Percentiles rank a stretch among this genome's conserved stretches.
Evolutionary conservation across 2,888 invertebrate species (phyloP).

Genomic region (Aphrophora alni): DNA sequence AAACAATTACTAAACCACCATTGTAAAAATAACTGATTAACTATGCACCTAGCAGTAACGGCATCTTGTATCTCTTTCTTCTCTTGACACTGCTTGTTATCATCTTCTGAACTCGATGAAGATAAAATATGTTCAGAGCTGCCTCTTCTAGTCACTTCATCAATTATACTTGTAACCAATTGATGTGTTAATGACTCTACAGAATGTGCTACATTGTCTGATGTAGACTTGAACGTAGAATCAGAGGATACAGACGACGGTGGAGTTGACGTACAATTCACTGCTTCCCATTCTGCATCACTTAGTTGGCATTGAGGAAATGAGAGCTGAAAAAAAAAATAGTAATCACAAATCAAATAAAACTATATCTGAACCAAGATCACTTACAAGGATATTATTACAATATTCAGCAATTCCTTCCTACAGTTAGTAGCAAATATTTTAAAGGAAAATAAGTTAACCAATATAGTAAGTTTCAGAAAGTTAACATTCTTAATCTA

Average conservation of each 20-base stretch:
- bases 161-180: constrained; percentile 62
- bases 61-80: constrained; percentile 12
- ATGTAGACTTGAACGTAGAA: background rate
- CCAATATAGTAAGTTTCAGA: no score
- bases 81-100: background rate
- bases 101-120: background rate
- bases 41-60: constrained; percentile 26
- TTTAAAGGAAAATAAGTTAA: no score
- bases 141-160: constrained; percentile 58
- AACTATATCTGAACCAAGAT: no score
- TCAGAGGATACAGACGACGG: background rate
- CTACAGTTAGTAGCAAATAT: no score
- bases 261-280: constrained; percentile 3
- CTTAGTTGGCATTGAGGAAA: constrained; percentile 57
- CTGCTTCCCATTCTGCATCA: constrained; percentile 55
- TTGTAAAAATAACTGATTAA: no score
- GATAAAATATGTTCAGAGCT: constrained; percentile 42
- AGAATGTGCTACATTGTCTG: constrained; percentile 11
- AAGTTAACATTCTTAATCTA: no score
- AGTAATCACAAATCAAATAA: background rate
- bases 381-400: no score
- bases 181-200: constrained; percentile 52
- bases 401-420: no score
- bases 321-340: constrained; percentile 43
- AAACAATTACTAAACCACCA: no score